These are phyloP conservation scores for Eira barbara DNA, from an alignment of 2,113 vertebrate genomes.

Conservation along the genomic window DNA sequence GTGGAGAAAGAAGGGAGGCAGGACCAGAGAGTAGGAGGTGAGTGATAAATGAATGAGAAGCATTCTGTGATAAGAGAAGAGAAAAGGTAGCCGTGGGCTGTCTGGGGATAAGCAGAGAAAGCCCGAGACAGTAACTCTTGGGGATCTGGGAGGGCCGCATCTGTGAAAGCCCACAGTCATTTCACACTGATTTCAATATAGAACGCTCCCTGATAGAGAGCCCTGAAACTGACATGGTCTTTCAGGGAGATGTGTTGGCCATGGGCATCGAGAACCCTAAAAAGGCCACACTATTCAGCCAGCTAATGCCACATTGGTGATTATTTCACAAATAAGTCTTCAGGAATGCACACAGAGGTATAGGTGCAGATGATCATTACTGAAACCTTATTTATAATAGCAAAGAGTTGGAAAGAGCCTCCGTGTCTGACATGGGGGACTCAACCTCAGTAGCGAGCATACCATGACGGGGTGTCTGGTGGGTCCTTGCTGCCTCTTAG, in stretches of 20 bases:
- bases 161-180: background rate
- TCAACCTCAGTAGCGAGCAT: accelerated
- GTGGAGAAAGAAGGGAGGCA: background rate
- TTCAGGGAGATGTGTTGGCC: background rate
- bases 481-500: background rate
- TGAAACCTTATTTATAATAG: background rate
- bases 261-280: background rate
- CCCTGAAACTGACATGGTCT: background rate
- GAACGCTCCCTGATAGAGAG: no score
- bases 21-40: background rate
- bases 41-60: background rate
- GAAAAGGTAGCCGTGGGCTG: background rate
- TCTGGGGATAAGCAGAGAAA: background rate
- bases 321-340: background rate
- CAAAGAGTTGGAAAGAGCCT: background rate
- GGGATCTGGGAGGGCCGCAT: no score
- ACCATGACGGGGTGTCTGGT: accelerated
- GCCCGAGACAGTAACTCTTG: background rate
- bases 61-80: background rate
- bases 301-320: background rate
- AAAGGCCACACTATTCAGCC: background rate
- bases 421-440: no score
- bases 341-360: background rate
- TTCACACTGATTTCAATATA: background rate
- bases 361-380: background rate